Evolutionary conservation across 2,797 vertebrate species (phyloP), one percentile per base, ranked within the genome.

Genomic region (Rhynchotus rufescens): DNA sequence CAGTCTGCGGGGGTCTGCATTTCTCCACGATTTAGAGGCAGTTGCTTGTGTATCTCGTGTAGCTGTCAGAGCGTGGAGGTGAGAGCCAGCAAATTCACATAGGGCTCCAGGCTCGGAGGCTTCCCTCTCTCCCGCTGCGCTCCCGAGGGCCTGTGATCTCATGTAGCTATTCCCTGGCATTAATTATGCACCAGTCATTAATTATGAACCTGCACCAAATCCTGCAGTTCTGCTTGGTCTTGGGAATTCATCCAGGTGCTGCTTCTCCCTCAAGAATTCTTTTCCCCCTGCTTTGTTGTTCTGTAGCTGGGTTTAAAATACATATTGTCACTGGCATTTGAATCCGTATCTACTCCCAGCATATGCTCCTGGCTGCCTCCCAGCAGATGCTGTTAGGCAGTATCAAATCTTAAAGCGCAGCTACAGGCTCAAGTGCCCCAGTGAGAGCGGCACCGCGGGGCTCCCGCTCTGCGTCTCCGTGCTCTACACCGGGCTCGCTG

Each of bases 341-440:
- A 57, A 79, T 90, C 88, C 88, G 1, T 96, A 89, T 95, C 94
- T 95, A 84, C 92, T 96, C 92, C 90, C 86, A 84, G 12, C 95
- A 96, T 94, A 92, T 94, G 94, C 93, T 95, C 34, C 93, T 96
- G 96, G 95, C 94, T 79, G 82, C 73, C 71, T 94, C 89, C 94
- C 95, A 95, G 86, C 95, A 96, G 94, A 84, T 95, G 95, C 94
- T 90, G 93, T 86, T 84, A 80, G 84, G 89, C 7, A 1, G 87
- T 82, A 89, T 81, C 88, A 36, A 40, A 86, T 95, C 94, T 88
- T 64, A n/a, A 84, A 91, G 91, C 32, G 47, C 93, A 85, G 95
- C 78, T 85, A 75, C 34, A 52, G 75, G 92, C 84, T 66, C 42
- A 90, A 94, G 88, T 86, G 93, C 1, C 32, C 84, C 93, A 81